Evolutionary conservation across 2,113 vertebrate genomes (phyloP), one percentile per base, ranked within the genome.

Genomic region (Microcebus ravelobensis): DNA sequence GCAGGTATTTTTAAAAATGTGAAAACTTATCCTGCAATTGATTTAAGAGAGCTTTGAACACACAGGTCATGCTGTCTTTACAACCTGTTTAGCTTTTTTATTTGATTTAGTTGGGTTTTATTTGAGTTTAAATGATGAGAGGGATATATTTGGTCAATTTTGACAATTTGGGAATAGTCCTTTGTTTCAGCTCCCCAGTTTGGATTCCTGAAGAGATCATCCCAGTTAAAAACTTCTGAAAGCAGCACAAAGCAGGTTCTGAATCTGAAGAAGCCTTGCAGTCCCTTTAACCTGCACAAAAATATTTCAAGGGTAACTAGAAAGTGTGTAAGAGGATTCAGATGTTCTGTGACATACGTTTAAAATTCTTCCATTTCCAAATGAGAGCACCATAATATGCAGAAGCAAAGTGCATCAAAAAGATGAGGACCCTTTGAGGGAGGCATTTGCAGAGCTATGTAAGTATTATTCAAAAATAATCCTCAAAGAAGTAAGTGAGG

Each of bases 171-270:
- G 65, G 90, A 89, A 39, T 3, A 89, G 76, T 94, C 95, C 96
- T 98, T 98, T 98, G 96, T 98, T 98, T 98, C 98, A 97, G 84
- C 88, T 97, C 95, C 88, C 92, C 82, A 95, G 96, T 96, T 97
- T 97, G 97, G 95, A 97, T 98, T 98, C 97, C 95, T 97, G 91
- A 97, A 88, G 45, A 97, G 95, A 96, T 86, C 95, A 90, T 91
- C 48, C 80, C 48, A 97, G 90, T 13, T 86, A 92, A 97, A 96
- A 61, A 48, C 52, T 96, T 91, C 96, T 95, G 97, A 97, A 96
- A 97, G 76, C 70, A 95, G 87, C 83, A 97, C 90, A 98, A 98
- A 97, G 97, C 82, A 96, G 92, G 86, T 10, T 90, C 91, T 92
- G 82, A 93, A 96, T 96, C 90, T 95, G 89, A 97, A 68, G 81